phyloP scores from a whole-genome alignment of 2,797 vertebrate genomes.

The Arctocebus calabarensis region DNA sequence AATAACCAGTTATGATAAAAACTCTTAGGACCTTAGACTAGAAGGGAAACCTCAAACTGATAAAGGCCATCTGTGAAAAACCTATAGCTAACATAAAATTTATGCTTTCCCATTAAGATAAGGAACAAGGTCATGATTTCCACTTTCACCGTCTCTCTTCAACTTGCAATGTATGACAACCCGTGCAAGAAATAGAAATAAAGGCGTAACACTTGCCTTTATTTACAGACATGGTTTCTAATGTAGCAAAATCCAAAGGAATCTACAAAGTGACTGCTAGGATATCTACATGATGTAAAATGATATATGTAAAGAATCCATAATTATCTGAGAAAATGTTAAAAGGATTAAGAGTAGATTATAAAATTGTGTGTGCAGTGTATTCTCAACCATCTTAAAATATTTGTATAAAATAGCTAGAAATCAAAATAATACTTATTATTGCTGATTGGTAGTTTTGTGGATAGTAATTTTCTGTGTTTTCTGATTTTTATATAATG shows the following conservation, averaged over 20 bases:
- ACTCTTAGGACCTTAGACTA: not conserved
- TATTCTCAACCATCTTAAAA: not conserved
- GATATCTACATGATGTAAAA: not conserved
- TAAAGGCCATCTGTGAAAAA: not conserved
- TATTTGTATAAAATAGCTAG: not conserved
- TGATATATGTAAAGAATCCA: not conserved
- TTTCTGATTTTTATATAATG: conserved; percentile 43
- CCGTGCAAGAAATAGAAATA: not conserved
- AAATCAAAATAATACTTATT: not conserved
- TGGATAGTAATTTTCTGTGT: conserved; percentile 7
- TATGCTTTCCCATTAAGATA: not conserved
- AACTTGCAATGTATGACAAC: not conserved
- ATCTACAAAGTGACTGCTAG: conserved; percentile 35
- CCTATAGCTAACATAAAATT: not conserved
- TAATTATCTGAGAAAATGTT: conserved; percentile 21
- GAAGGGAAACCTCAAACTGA: not conserved
- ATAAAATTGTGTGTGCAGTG: not conserved
- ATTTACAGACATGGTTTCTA: not conserved
- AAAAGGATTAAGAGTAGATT: not conserved
- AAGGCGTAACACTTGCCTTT: not conserved
- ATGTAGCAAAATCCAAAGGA: not conserved
- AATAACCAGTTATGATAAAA: not conserved
- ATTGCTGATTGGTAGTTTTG: conserved; percentile 32
- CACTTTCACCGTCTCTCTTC: not conserved
- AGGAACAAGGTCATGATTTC: not conserved